Evolutionary conservation across 2,797 vertebrate species (phyloP).

Genomic region (Lutjanus campechanus): DNA sequence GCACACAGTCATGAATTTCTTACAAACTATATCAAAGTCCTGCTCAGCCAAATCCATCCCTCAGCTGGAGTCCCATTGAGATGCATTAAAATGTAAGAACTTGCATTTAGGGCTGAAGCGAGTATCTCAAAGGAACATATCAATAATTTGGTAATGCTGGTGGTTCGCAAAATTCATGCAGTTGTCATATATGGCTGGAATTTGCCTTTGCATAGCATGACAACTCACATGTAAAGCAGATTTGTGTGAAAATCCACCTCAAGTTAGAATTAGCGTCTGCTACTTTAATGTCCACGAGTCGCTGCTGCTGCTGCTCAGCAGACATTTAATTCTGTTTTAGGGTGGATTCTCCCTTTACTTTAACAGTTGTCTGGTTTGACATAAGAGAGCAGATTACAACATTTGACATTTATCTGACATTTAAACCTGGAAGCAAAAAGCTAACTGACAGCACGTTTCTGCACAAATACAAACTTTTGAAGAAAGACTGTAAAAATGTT

Average conservation of each 20-base stretch:
- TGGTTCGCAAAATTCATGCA: slow-evolving; percentile 56
- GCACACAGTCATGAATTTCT: slow-evolving; percentile 67
- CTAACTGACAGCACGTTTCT: slow-evolving; percentile 34
- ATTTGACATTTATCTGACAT: slow-evolving; percentile 71
- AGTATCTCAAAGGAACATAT: slow-evolving; percentile 69
- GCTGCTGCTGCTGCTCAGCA: slow-evolving; percentile 18
- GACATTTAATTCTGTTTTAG: slow-evolving; percentile 38
- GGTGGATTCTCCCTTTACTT: slow-evolving; percentile 42
- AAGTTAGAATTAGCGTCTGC: slow-evolving; percentile 48
- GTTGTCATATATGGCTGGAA: slow-evolving; percentile 52
- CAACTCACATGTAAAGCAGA: slow-evolving; percentile 51
- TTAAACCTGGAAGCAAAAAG: slow-evolving; percentile 58
- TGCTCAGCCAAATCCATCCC: slow-evolving; percentile 64
- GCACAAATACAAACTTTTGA: slow-evolving; percentile 36
- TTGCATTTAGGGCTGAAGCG: slow-evolving; percentile 58
- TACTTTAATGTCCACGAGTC: slow-evolving; percentile 24
- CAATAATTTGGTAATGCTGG: slow-evolving; percentile 63
- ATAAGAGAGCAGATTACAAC: slow-evolving; percentile 58
- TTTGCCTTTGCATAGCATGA: slow-evolving; percentile 30
- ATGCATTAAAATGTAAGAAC: slow-evolving; percentile 73
- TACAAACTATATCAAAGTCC: slow-evolving; percentile 76
- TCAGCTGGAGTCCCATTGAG: slow-evolving; percentile 65
- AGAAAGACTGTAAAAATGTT: slow-evolving; percentile 26
- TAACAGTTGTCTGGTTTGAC: slow-evolving; percentile 41
- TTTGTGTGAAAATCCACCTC: slow-evolving; percentile 51